These are phyloP conservation scores for Vombatus ursinus DNA, from an alignment of 2,113 vertebrate species.

Conservation along the genomic window DNA sequence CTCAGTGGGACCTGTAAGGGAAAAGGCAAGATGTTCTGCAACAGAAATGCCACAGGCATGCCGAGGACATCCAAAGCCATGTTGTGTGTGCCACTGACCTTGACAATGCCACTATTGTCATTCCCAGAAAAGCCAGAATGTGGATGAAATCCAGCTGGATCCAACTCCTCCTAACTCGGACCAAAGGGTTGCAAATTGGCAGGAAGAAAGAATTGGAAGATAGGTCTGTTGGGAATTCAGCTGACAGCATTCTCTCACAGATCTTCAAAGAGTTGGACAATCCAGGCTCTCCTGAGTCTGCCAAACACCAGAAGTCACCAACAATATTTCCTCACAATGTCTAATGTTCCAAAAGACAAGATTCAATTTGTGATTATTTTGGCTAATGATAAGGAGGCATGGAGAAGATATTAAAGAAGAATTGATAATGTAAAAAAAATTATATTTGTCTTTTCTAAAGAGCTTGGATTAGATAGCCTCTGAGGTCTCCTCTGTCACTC, in stretches of 20 bases:
- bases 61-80: slow-evolving; percentile 50
- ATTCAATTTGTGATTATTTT: too few relatives aligned
- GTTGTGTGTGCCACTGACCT: slow-evolving; percentile 23
- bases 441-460: background rate
- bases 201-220: slow-evolving; percentile 56
- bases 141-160: slow-evolving; percentile 67
- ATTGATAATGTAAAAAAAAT: background rate
- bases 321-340: background rate
- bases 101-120: slow-evolving; percentile 51
- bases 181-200: slow-evolving; percentile 63
- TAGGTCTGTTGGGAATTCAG: slow-evolving; percentile 52
- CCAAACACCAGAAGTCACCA: slow-evolving; percentile 49
- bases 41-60: slow-evolving; percentile 63
- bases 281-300: background rate
- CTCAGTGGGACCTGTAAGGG: background rate
- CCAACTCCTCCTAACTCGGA: background rate
- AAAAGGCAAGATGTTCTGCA: slow-evolving; percentile 35
- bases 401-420: background rate
- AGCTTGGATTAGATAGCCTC: background rate
- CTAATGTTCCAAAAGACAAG: background rate
- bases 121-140: slow-evolving; percentile 56
- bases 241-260: slow-evolving; percentile 34
- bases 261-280: slow-evolving; percentile 60
- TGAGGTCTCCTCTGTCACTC: background rate
- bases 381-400: background rate